Evolutionary conservation across 2,888 invertebrate genomes (phyloP), one percentile per base, ranked within the genome.

Genomic region (Leucoptera coffeella): DNA sequence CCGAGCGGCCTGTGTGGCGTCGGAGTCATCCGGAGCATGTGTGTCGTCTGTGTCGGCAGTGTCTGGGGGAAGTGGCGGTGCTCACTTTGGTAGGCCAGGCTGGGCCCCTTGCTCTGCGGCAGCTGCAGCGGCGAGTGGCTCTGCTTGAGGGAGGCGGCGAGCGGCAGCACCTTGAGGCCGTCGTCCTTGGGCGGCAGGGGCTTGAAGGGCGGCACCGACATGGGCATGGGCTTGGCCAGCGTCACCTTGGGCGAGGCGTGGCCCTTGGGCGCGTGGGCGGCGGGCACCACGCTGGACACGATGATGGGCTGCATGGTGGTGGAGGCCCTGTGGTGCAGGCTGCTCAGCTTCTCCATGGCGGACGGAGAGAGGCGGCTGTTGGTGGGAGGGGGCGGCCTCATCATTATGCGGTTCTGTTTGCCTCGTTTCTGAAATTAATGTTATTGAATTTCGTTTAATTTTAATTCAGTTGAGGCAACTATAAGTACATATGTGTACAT

Each of bases 171-270:
- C 43, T 67, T 57, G 29, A 76, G 67, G n/a, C n/a, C n/a, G 13
- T 67, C 65, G 34, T 69, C 65, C 43, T 69, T 69, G 3, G 81
- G 76, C 22, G 87, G 85, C 35, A 88, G 71, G 0, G 88, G 88
- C 44, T 77, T 83, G 55, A 89, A 89, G 0, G 85, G 80, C 15
- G 89, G 89, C 6, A 89, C 78, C 6, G 77, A 76, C 54, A 76
- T 57, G 3, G 73, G 67, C 38, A 74, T 47, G 1, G 75, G 73
- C 27, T 74, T 72, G 2, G 73, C 75, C 48, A 75, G 57, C 9
- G 75, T 69, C 8, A 56, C 35, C 2, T 30, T 27, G 3, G 30
- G 29, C 12, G 53, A 38, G 10, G 56, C 52, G 4, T 45, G 41
- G 4, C 31, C 29, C 39, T 46, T 46, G 6, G 17, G 9, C 9